These are phyloP conservation scores for Lordiphosa clarofinis DNA, from an alignment of 1,140 invertebrate species.

Conservation along the genomic window DNA sequence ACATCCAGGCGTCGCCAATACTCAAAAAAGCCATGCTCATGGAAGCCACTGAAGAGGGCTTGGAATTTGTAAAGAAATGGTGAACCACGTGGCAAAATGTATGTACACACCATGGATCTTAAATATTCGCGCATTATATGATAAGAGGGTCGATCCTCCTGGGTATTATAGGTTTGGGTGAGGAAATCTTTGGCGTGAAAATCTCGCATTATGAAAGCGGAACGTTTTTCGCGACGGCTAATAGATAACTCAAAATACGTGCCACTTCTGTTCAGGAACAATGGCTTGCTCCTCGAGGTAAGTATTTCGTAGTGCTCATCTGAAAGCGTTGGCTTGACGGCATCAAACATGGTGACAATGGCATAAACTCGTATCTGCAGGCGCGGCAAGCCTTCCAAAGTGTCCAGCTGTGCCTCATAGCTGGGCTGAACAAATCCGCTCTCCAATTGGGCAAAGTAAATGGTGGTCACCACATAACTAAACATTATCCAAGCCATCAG, in stretches of 20 bases:
- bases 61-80: conserved; percentile 70
- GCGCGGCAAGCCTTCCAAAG: conserved; percentile 27
- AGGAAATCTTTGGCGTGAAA: conserved; percentile 61
- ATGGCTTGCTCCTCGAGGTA: conserved; percentile 3
- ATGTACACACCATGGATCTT: conserved; percentile 59
- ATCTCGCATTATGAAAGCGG: conserved; percentile 55
- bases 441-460: conserved; percentile 74
- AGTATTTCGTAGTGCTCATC: conserved; percentile 38
- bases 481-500: conserved; percentile 69
- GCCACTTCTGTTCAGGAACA: conserved; percentile 15
- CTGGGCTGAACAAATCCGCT: conserved; percentile 63
- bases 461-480: conserved; percentile 62
- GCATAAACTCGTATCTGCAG: conserved; percentile 48
- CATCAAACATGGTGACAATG: conserved; percentile 47
- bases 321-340: conserved; percentile 35
- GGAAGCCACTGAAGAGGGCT: conserved; percentile 36
- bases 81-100: conserved; percentile 58
- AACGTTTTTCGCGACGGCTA: conserved; percentile 11
- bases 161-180: conserved; percentile 47
- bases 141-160: conserved; percentile 48
- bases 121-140: conserved; percentile 71
- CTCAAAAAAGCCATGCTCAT: conserved; percentile 60
- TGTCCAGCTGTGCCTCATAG: conserved; percentile 54
- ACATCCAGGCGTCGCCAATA: conserved; percentile 57
- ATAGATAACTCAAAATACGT: conserved; percentile 36